A percentile compares a stretch with the other conserved stretches of the same genome.
These are phyloP conservation scores for Bimastos eiseni DNA, from an alignment of 2,888 invertebrate species.

Conservation along the genomic window DNA sequence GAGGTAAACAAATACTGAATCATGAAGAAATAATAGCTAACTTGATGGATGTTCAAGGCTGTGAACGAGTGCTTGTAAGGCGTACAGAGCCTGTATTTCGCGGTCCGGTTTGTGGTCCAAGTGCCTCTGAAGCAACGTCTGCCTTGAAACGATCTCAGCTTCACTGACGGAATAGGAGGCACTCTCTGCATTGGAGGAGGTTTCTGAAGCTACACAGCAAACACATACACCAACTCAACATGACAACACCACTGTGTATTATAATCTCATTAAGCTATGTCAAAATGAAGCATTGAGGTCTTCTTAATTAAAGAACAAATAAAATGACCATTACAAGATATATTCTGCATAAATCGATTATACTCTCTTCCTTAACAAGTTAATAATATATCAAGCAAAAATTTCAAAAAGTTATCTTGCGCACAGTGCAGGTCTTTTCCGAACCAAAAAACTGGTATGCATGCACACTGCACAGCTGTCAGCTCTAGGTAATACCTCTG, in stretches of 20 bases:
- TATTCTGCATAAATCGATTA: too few species aligned
- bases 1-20: not conserved
- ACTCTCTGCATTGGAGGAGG: not conserved
- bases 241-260: not conserved
- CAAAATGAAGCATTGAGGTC: too few species aligned
- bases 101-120: constrained; percentile 68
- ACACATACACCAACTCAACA: not conserved
- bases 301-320: too few species aligned
- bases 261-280: too few species aligned
- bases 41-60: constrained; percentile 77
- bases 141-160: not conserved
- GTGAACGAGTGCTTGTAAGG: constrained; percentile 78
- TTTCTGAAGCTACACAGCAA: not conserved
- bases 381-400: not conserved
- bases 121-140: constrained; percentile 70
- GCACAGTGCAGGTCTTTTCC: too few species aligned
- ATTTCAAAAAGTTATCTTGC: not conserved
- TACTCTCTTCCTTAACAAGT: not conserved
- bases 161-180: not conserved
- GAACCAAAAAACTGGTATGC: not conserved
- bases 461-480: too few species aligned
- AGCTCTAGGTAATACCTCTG: too few species aligned
- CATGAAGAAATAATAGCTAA: constrained; percentile 42
- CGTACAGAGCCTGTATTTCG: constrained; percentile 74
- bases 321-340: too few species aligned